phyloP scores from a whole-genome alignment of 1,140 invertebrate species.

The Leguminivora glycinivorella region DNA sequence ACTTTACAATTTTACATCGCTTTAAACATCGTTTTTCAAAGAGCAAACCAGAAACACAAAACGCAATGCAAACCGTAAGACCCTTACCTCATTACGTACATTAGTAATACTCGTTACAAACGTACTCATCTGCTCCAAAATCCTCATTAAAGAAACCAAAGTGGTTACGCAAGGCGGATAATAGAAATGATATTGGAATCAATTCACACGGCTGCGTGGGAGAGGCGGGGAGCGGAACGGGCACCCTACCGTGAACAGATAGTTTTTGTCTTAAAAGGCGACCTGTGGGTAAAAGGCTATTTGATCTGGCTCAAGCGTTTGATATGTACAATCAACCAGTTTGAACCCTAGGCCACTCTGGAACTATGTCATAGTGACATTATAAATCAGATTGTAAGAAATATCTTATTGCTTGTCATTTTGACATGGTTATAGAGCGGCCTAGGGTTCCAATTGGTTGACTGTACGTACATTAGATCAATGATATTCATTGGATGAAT shows the following conservation, averaged over 20 bases:
- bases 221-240: not conserved
- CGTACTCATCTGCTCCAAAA: not conserved
- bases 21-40: too few relatives aligned
- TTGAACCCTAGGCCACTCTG: too few relatives aligned
- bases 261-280: conserved; percentile 9
- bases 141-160: conserved; percentile 1
- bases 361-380: too few relatives aligned
- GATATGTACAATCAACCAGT: too few relatives aligned
- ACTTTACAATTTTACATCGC: too few relatives aligned
- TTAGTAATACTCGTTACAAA: too few relatives aligned
- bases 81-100: not conserved
- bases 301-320: not conserved
- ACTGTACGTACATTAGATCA: too few relatives aligned
- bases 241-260: conserved; percentile 19
- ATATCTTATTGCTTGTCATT: too few relatives aligned
- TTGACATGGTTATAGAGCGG: too few relatives aligned
- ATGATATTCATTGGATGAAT: too few relatives aligned
- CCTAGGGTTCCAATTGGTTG: too few relatives aligned
- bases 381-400: too few relatives aligned
- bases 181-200: conserved; percentile 16
- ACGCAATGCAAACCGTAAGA: not conserved
- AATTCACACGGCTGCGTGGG: conserved; percentile 26
- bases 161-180: not conserved
- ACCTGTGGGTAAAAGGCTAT: not conserved
- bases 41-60: not conserved